Conservation (phyloP, 2,113 vertebrate species). For the Lipotes vexillifer region DNA sequence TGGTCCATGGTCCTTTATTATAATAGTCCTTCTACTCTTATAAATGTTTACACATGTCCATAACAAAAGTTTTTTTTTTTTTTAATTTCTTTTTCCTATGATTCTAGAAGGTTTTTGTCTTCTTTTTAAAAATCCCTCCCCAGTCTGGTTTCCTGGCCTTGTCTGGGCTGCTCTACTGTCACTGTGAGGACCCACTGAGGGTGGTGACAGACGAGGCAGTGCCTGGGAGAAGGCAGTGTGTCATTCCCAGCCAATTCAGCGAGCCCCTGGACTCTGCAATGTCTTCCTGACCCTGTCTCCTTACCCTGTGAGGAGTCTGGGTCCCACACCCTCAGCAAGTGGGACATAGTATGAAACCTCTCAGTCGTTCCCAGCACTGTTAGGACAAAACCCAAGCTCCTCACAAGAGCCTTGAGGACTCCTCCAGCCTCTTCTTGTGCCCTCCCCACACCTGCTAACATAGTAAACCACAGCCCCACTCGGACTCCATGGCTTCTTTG, state of each 20-base stretch:
- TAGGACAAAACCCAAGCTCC: neutral
- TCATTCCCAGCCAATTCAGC: accelerated
- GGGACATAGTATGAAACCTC: neutral
- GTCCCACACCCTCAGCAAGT: neutral
- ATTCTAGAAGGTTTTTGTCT: neutral
- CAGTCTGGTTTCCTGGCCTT: neutral
- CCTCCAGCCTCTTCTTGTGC: neutral
- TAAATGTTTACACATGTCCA: neutral
- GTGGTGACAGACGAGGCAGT: accelerated
- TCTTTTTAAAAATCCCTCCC: neutral
- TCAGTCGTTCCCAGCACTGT: neutral
- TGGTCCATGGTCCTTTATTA: neutral
- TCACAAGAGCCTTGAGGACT: accelerated
- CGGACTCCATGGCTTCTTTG: neutral
- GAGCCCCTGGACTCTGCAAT: accelerated
- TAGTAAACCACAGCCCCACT: neutral
- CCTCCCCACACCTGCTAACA: neutral
- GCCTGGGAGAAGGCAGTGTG: accelerated
- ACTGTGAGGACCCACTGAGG: accelerated
- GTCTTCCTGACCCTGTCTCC: neutral
- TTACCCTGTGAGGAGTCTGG: neutral
- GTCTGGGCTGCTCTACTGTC: neutral
- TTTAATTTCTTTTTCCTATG: neutral
- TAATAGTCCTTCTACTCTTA: neutral
- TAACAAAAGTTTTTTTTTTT: neutral